Evolutionary conservation across 2,113 vertebrate species (phyloP).

Genomic region (Pseudorasbora parva): DNA sequence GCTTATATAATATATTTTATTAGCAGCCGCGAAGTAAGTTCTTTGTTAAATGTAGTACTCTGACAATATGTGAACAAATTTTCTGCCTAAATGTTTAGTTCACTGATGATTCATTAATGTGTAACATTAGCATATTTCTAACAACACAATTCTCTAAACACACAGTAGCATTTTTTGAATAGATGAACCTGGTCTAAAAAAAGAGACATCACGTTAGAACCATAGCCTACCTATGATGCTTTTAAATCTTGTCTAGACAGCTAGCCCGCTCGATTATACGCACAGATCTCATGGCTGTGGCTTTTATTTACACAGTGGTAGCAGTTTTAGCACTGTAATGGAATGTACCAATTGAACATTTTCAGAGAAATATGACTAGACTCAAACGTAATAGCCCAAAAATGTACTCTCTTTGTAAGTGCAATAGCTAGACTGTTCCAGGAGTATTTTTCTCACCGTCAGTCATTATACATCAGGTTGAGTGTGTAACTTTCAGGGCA

Average conservation of each 20-base stretch:
- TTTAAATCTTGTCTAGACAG: background rate
- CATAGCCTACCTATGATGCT: background rate
- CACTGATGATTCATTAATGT: background rate
- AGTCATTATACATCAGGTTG: slow-evolving; percentile 10
- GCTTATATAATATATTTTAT: background rate
- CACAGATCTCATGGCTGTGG: background rate
- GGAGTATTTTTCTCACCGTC: slow-evolving; percentile 7
- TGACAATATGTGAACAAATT: background rate
- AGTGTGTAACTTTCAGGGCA: background rate
- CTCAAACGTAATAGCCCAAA: background rate
- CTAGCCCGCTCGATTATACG: background rate
- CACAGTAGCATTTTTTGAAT: background rate
- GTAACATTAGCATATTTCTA: background rate
- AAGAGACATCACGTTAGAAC: background rate
- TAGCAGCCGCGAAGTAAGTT: background rate
- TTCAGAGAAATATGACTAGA: background rate
- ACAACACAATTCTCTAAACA: background rate
- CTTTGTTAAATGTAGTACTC: background rate
- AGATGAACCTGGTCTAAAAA: background rate
- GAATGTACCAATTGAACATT: background rate
- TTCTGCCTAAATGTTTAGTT: background rate
- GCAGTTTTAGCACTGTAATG: background rate
- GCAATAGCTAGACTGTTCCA: background rate
- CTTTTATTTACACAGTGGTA: slow-evolving; percentile 20
- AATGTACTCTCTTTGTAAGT: background rate